Evolutionary conservation across 2,113 vertebrate genomes (phyloP), one percentile per base, ranked within the genome.

Genomic region (Barbus barbus): DNA sequence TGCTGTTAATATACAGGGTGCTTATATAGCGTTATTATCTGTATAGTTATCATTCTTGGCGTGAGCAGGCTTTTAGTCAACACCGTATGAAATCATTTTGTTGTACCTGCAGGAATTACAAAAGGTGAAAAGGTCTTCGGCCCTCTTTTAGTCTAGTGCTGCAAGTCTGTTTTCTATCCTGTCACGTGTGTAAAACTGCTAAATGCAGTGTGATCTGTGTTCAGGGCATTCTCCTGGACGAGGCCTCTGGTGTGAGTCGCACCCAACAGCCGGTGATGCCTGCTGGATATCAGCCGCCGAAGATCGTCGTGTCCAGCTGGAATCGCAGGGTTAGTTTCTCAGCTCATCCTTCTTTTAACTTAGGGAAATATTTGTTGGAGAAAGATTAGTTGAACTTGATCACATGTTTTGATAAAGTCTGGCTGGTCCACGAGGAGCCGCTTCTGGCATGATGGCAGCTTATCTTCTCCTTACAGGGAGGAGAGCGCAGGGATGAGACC

Each of bases 221-320:
- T 92, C 63, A 99, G 98, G 96, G 97, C 26, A 98, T 98, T 87
- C 92, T 98, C 48, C 88, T 99, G 86, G 98, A 99, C 74, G 97
- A 99, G 91, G 97, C 96, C 0, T 93, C 96, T 8, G 98, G 98
- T 41, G 92, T 99, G 81, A 98, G 96, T 83, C 95, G 95, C 87
- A 96, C 93, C 84, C 96, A 98, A 84, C 95, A 97, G 77, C 97
- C 98, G 28, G 91, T 99, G 71, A 96, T 99, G 83, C 97, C 98
- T 41, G 92, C 93, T 6, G 97, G 98, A 2, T 89, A 96, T 41
- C 96, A 98, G 91, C 92, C 96, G 26, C 97, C 97, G 1, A 96
- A 98, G 92, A 96, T 96, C 0, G 92, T 99, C 0, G 69, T 99
- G 87, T 99, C 98, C 88, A 99, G 97, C 93, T 99, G 98, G 98